Conservation (phyloP, 2,797 vertebrate species). For the Podargus strigoides region DNA sequence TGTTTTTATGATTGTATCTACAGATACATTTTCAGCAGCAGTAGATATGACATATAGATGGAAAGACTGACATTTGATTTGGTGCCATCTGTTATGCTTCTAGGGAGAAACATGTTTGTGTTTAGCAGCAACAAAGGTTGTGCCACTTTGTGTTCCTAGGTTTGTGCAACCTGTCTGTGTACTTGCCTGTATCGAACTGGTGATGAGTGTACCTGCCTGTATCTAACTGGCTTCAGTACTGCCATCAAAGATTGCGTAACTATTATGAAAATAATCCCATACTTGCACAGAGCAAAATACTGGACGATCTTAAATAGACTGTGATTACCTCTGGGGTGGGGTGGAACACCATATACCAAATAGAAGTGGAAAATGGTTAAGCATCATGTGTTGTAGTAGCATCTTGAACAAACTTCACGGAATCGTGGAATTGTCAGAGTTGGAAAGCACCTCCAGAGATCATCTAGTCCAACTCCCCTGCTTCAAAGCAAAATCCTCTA, state of each 20-base stretch:
- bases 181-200: neutral
- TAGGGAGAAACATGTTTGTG: neutral
- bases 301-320: neutral
- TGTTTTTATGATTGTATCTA: neutral
- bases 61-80: neutral
- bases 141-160: neutral
- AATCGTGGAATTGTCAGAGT: no score
- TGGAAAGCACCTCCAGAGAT: no score
- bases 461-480: no score
- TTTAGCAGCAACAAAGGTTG: neutral
- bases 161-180: fast-evolving
- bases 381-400: fast-evolving
- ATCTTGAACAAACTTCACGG: neutral
- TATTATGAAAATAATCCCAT: neutral
- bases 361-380: no score
- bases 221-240: neutral
- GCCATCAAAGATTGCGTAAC: neutral
- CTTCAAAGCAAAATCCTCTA: no score
- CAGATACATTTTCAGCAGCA: neutral
- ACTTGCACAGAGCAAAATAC: neutral
- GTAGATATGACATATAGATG: neutral
- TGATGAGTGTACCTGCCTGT: no score
- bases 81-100: neutral
- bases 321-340: neutral
- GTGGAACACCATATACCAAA: fast-evolving